Evolutionary conservation across 2,888 invertebrate species (phyloP).

Genomic region (Hemithea aestivaria): DNA sequence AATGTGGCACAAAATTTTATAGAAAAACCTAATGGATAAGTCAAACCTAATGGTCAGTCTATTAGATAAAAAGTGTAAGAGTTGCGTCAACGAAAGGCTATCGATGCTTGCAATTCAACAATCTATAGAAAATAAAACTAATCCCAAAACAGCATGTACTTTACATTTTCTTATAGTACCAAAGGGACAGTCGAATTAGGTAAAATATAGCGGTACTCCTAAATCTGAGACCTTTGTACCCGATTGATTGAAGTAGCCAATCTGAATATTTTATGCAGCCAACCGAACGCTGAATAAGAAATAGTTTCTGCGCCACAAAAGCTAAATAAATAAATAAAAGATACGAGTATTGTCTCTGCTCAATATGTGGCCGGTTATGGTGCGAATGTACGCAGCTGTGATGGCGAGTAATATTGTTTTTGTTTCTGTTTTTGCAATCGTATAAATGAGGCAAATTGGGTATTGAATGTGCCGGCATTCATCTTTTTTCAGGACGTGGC

Average conservation of each 20-base stretch:
- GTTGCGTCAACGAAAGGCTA: no score
- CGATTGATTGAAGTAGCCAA: slow-evolving; percentile 51
- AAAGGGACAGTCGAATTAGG: slow-evolving; percentile 41
- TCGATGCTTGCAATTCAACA: no score
- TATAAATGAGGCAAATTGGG: background rate
- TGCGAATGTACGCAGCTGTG: slow-evolving; percentile 18
- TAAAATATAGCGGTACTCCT: slow-evolving; percentile 47
- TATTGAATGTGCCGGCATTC: background rate
- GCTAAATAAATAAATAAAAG: slow-evolving; percentile 55
- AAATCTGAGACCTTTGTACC: slow-evolving; percentile 42
- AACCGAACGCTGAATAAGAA: slow-evolving; percentile 34
- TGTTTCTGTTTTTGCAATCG: background rate
- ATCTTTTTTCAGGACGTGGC: no score
- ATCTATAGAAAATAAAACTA: background rate
- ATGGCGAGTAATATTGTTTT: slow-evolving; percentile 1
- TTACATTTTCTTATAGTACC: slow-evolving; percentile 28
- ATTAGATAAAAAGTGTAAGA: no score
- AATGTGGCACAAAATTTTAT: no score
- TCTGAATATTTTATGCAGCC: slow-evolving; percentile 52
- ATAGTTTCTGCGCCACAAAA: slow-evolving; percentile 39
- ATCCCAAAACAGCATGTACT: slow-evolving; percentile 1
- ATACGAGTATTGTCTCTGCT: slow-evolving; percentile 39
- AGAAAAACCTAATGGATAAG: no score
- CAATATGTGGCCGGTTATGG: slow-evolving; percentile 7
- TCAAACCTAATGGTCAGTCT: no score